Conservation (phyloP, 1,140 invertebrate genomes). For the Cyclina sinensis region DNA sequence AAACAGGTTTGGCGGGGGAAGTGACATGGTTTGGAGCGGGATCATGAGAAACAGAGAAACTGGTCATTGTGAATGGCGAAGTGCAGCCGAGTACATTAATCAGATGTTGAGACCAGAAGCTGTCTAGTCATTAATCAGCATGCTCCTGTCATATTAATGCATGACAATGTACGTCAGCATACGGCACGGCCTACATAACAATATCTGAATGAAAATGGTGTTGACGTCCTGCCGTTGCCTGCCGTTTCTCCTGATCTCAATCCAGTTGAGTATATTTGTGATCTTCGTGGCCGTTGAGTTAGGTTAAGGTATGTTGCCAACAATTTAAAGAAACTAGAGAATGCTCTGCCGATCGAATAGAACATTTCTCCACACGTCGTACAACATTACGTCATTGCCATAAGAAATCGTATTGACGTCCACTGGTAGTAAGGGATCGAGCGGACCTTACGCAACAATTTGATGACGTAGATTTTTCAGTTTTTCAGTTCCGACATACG, state of each 20-base stretch:
- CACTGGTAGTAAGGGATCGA: background rate
- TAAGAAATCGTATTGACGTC: too few species aligned
- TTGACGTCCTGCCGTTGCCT: background rate
- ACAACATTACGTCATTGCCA: too few species aligned
- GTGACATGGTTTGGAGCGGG: constrained; percentile 19
- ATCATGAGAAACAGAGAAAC: constrained; percentile 7
- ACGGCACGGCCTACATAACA: too few species aligned
- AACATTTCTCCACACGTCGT: too few species aligned
- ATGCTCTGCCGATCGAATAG: too few species aligned
- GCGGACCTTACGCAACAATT: too few species aligned
- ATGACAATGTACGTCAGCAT: too few species aligned
- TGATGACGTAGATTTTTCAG: too few species aligned
- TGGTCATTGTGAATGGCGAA: constrained; percentile 7
- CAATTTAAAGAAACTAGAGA: too few species aligned
- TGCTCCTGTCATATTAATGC: background rate
- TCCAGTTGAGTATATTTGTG: background rate
- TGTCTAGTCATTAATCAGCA: constrained; percentile 24
- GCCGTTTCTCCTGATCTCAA: too few species aligned
- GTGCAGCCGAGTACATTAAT: constrained; percentile 16
- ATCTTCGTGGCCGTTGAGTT: background rate
- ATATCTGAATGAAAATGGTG: background rate
- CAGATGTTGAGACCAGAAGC: constrained; percentile 36
- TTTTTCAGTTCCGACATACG: too few species aligned
- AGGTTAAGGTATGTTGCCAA: too few species aligned
- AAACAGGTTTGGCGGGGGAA: constrained; percentile 18